A percentile compares a stretch with the other conserved stretches of the same genome.
Conservation (phyloP, 2,888 invertebrate genomes). For the Liopterus haemorrhoidalis region DNA sequence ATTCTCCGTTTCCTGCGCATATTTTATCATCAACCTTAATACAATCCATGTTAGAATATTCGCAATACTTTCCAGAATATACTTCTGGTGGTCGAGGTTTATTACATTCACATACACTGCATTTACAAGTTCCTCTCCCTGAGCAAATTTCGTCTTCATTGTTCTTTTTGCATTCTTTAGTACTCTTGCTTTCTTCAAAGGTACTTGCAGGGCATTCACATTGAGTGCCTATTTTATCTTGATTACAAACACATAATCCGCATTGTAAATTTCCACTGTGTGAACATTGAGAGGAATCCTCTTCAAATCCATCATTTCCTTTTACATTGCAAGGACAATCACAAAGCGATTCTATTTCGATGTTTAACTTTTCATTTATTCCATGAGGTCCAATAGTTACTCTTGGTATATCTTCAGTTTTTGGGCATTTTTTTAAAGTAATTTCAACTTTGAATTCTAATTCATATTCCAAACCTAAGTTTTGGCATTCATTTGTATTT, state of each 20-base stretch:
- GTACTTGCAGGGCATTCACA: constrained; percentile 52
- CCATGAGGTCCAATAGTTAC: constrained; percentile 67
- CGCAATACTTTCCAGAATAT: constrained; percentile 59
- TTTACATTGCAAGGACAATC: constrained; percentile 66
- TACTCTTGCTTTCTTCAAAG: constrained; percentile 30
- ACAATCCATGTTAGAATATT: constrained; percentile 74
- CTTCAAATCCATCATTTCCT: constrained; percentile 40
- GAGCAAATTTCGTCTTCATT: constrained; percentile 44
- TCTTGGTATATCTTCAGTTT: constrained; percentile 43
- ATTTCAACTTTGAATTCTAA: constrained; percentile 52
- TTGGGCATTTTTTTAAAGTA: constrained; percentile 56
- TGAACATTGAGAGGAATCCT: constrained; percentile 45
- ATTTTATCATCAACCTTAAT: constrained; percentile 40
- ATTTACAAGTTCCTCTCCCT: constrained; percentile 56
- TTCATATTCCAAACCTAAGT: constrained; percentile 54
- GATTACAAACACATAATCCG: constrained; percentile 56
- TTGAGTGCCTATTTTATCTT: constrained; percentile 46
- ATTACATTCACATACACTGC: constrained; percentile 48
- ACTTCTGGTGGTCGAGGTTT: constrained; percentile 42
- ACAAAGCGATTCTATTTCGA: constrained; percentile 65
- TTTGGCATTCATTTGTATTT: constrained; percentile 54
- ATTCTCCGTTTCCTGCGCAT: constrained; percentile 53
- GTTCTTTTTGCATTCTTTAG: constrained; percentile 22
- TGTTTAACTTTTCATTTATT: constrained; percentile 60
- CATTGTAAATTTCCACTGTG: constrained; percentile 51